These are phyloP conservation scores for Falco naumanni DNA, from an alignment of 2,797 vertebrate genomes.

Conservation along the genomic window DNA sequence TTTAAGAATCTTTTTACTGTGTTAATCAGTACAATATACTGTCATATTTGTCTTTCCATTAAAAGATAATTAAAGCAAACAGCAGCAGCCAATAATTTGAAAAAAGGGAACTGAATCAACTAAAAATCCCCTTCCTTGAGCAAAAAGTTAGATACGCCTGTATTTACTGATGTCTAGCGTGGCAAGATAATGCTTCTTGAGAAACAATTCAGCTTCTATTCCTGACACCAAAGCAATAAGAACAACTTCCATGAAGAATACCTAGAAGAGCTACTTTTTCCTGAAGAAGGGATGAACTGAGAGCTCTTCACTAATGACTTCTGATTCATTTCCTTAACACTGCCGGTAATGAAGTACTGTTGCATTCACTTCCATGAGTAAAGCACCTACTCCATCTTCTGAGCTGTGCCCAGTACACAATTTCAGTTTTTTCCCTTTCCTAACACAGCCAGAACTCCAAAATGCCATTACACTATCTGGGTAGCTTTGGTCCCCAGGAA, in stretches of 20 bases:
- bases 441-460: neutral
- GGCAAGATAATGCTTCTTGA: neutral
- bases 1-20: neutral
- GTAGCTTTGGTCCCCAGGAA: neutral
- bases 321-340: conserved; percentile 21
- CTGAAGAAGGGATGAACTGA: neutral
- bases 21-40: neutral
- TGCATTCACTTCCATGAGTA: neutral
- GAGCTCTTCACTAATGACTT: conserved; percentile 12
- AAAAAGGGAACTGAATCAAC: neutral
- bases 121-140: neutral
- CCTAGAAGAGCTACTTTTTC: conserved; percentile 1
- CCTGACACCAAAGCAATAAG: neutral
- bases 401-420: rapidly evolving
- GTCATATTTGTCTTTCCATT: neutral
- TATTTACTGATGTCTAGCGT: neutral
- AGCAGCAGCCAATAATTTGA: neutral
- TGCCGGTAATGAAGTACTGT: neutral
- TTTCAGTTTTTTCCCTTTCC: neutral
- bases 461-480: neutral
- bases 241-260: neutral
- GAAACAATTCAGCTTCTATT: neutral
- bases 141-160: neutral
- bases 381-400: neutral
- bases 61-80: conserved; percentile 8